Evolutionary conservation across 2,888 invertebrate species (phyloP), one percentile per base, ranked within the genome.

Genomic region (Drosophila antonietae): DNA sequence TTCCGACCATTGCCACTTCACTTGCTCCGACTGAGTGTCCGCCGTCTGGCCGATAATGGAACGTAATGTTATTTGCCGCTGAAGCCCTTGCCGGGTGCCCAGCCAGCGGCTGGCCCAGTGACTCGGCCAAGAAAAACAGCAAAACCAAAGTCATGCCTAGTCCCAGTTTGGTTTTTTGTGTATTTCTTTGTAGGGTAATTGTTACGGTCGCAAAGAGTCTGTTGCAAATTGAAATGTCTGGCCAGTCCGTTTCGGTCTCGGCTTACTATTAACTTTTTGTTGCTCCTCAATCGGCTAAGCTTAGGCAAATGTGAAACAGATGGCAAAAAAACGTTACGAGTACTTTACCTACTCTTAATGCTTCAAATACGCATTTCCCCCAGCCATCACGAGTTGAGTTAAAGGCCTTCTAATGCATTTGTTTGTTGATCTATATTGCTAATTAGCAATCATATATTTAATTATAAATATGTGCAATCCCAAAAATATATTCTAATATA

Each of bases 21-120:
- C 69, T 68, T 15, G 41, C 37, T 47, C n/a, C 47, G 52, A 14
- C 39, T 49, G 47, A 59, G 35, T 46, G 70, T 41, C 60, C 51
- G 55, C 52, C 60, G 66, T 75, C 66, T 72, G 75, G 46, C 73
- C 66, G 55, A 59, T 72, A 75, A 72, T 75, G 75, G 73, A 67
- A 67, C 67, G 47, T 65, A 69, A 75, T 76, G 44, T 59, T 59
- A 59, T 75, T 80, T 72, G 64, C 67, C 58, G 59, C 59, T 23
- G 59, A 47, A 41, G 23, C 56, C 46, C 35, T 47, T 35, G 49
- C 58, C 31, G 23, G n/a, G 46, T 33, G 44, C 28, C 35, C 41
- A 10, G 31, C 39, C 56, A 31, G 41, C 20, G 35, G 35, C 37
- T 7, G 46, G 23, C 18, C 47, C 28, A 44, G 23, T 49, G 44